phyloP scores from a whole-genome alignment of 2,888 invertebrate species.

The Luperina nickerlii region DNA sequence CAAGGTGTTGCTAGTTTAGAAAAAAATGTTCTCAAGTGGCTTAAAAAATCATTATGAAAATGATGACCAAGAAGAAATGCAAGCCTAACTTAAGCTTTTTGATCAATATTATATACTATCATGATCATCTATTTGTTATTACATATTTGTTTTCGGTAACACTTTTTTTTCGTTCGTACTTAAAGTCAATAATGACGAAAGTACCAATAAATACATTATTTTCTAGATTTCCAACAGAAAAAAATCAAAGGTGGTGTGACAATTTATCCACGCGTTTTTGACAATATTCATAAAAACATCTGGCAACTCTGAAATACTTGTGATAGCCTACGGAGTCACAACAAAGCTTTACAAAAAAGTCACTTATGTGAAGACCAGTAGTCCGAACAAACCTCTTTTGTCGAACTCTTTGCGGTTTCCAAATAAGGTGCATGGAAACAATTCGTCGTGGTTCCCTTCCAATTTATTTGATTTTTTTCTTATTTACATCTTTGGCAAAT shows the following conservation, averaged over 20 bases:
- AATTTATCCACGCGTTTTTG: neutral
- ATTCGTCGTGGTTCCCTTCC: slow-evolving; percentile 75
- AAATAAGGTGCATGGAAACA: slow-evolving; percentile 78
- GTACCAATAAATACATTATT: neutral
- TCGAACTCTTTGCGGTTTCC: slow-evolving; percentile 74
- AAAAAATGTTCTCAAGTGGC: neutral
- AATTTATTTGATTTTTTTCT: slow-evolving; percentile 67
- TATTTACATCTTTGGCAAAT: slow-evolving; percentile 80
- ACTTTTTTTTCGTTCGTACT: too few species aligned
- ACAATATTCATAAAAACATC: slow-evolving; percentile 5
- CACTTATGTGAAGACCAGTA: slow-evolving; percentile 86
- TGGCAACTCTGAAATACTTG: slow-evolving; percentile 56
- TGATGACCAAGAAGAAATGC: too few species aligned
- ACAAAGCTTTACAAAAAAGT: slow-evolving; percentile 67
- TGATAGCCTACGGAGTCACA: slow-evolving; percentile 52
- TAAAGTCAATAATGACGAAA: neutral
- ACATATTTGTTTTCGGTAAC: too few species aligned
- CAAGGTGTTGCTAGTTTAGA: slow-evolving; percentile 72
- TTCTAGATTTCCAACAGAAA: neutral
- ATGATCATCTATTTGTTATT: neutral
- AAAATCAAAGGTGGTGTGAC: neutral
- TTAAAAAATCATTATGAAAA: neutral
- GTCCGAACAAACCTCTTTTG: slow-evolving; percentile 78
- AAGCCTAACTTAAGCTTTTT: too few species aligned
- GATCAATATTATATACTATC: neutral